Base-by-base conservation (phyloP, 2,797 vertebrate genomes). In the Onychomys torridus region DNA sequence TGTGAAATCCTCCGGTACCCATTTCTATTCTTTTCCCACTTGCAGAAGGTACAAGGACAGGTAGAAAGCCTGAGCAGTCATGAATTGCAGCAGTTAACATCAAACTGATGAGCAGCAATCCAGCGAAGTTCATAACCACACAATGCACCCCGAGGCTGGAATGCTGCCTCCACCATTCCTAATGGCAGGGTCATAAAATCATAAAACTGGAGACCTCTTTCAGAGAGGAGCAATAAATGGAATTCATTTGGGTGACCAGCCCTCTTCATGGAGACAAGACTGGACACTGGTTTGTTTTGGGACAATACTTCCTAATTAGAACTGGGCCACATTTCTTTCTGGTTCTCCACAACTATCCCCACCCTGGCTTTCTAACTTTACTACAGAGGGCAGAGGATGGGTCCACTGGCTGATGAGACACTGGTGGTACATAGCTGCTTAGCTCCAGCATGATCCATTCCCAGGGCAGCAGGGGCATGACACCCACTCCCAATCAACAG, bases 31-130 rank as follows among this genome's bases (percentile, higher is more conserved):
- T 97, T 97, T 96, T 97, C 97, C 93, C 93, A 96, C 95, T 96
- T 92, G 92, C 75, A 96, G 97, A 98, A 96, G 86, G 97, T 98
- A 97, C 96, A 96, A 97, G 97, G 98, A 97, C 95, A 98, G 97
- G 96, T 91, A 93, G 96, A 98, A 97, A 98, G 91, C 92, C 89
- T 91, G 88, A 97, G 91, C 94, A 96, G 97, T 96, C 98, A 97
- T 98, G 98, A 98, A 98, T 97, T 97, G 98, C 97, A 97, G 97
- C 96, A 98, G 98, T 98, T 98, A 98, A 98, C 40, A 97, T 98
- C 98, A 98, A 97, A 98, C 97, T 98, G 98, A 97, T 96, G 97
- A 97, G 97, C 96, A 97, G 96, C 97, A 98, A 98, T 98, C 98
- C 98, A 98, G 98, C 98, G 97, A 98, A 98, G 97, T 98, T 98